Evolutionary conservation across 2,888 invertebrate genomes (phyloP), one percentile per base, ranked within the genome.

Genomic region (Oligia strigilis): DNA sequence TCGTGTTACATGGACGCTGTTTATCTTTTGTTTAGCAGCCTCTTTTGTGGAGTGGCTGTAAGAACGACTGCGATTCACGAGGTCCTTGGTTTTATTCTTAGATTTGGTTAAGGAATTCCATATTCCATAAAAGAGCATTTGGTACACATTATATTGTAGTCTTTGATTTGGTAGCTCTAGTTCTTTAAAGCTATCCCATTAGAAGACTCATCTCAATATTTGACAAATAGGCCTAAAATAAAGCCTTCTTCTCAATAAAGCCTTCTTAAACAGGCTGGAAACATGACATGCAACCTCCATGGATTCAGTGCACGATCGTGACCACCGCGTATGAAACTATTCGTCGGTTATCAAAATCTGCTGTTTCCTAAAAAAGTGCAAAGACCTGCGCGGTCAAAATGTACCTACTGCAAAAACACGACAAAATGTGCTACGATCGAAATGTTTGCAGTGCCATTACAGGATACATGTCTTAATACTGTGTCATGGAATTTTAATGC

Each of bases 11-110:
- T 64, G 17, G 19, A 55, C 69, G 40, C 55, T 70, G 66, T 86
- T 84, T 86, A 60, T 49, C 13, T 66, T 83, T 69, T 77, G n/a
- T 52, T 82, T 64, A 64, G 66, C 13, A 29, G 19, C 17, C 4
- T 40, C 49, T 58, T 23, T 62, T 70, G 62, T 73, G 13, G 3
- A 60, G 49, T 46, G 14, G 46, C 23, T 46, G n/a, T 72, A 43
- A 23, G 13, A n/a, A 23, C 23, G 29, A 55, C 23, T 69, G 23
- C 5, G n/a, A 49, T 69, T 40, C 19, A 8, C 65, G 55, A 9
- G 36, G 23, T 46, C 23, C 43, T 64, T 40, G 9, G 9, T 75
- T 43, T 65, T 17, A n/a, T n/a, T 5, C 19, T 11, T 65, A 23
- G 2, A 49, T 13, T 74, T 74, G 19, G 4, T 23, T 46, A 76